Evolutionary conservation across 1,140 invertebrate genomes (phyloP).

Genomic region (Matsumurasca onukii): DNA sequence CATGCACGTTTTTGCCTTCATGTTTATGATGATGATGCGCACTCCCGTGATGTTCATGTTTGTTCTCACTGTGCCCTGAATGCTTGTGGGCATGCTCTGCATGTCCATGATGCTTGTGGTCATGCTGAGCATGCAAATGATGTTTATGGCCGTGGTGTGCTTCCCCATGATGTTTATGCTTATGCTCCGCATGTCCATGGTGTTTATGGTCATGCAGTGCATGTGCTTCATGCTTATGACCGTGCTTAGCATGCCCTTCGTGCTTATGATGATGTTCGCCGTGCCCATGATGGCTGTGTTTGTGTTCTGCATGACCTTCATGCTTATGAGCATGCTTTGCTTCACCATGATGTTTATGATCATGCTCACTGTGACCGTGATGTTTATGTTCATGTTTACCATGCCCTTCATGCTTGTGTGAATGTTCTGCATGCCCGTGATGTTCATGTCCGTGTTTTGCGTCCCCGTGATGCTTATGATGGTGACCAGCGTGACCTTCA

Average conservation of each 20-base stretch:
- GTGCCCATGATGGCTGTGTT: constrained; percentile 21
- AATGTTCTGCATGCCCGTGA: constrained; percentile 1
- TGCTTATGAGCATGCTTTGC: constrained; percentile 6
- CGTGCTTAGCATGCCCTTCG: constrained; percentile 20
- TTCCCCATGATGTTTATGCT: constrained; percentile 13
- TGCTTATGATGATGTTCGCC: constrained; percentile 14
- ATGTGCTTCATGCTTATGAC: constrained; percentile 18
- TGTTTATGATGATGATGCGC: constrained; percentile 25
- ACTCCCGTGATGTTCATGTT: constrained; percentile 27
- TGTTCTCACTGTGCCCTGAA: constrained; percentile 8
- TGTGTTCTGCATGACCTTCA: constrained; percentile 23
- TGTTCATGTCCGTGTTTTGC: constrained; percentile 2
- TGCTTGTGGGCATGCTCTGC: constrained; percentile 26
- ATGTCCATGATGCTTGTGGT: constrained; percentile 15
- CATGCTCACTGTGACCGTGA: constrained; percentile 1
- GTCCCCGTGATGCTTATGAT: constrained; percentile 11
- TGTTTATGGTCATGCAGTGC: constrained; percentile 14
- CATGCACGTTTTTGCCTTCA: background rate
- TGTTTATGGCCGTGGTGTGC: constrained; percentile 16
- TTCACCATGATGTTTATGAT: constrained; percentile 13
- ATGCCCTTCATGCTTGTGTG: constrained; percentile 21
- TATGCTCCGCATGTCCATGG: constrained; percentile 9
- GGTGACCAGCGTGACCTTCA: background rate
- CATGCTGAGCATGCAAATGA: constrained; percentile 12
- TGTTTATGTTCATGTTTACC: constrained; percentile 25